Evolutionary conservation across 2,113 vertebrate species (phyloP).

Genomic region (Sylvietta virens): DNA sequence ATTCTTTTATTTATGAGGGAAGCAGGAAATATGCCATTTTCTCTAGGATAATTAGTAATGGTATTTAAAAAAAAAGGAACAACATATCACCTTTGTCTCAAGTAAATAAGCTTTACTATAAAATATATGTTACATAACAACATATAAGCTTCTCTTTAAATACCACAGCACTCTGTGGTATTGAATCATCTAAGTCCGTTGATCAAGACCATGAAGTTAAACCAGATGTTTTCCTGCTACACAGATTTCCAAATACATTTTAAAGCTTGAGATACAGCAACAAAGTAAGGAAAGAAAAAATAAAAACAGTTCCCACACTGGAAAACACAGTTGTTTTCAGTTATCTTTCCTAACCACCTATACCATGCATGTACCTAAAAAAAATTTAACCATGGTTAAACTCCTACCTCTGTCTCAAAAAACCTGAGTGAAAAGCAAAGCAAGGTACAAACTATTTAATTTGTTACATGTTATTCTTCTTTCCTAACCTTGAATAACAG

Average conservation of each 20-base stretch:
- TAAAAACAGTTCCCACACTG: not conserved
- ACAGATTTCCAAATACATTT: not conserved
- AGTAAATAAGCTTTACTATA: not conserved
- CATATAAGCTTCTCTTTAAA: not conserved
- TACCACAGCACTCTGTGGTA: not conserved
- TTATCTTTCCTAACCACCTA: not conserved
- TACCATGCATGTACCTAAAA: fast-evolving
- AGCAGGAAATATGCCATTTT: not conserved
- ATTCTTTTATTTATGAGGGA: not conserved
- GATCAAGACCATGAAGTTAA: not conserved
- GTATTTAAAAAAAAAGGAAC: not conserved
- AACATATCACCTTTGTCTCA: not conserved
- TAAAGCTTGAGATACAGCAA: not conserved
- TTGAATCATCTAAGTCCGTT: not conserved
- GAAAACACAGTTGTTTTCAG: not conserved
- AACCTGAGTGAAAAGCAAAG: not conserved
- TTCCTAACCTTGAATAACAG: not conserved
- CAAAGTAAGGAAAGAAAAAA: not conserved
- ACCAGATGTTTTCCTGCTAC: not conserved
- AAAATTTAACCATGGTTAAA: not conserved
- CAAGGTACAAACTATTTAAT: not conserved
- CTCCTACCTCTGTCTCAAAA: not conserved
- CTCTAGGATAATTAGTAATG: not conserved
- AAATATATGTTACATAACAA: not conserved
- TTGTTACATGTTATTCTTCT: not conserved